Evolutionary conservation across 2,113 vertebrate species (phyloP).

Genomic region (Azemiops feae): DNA sequence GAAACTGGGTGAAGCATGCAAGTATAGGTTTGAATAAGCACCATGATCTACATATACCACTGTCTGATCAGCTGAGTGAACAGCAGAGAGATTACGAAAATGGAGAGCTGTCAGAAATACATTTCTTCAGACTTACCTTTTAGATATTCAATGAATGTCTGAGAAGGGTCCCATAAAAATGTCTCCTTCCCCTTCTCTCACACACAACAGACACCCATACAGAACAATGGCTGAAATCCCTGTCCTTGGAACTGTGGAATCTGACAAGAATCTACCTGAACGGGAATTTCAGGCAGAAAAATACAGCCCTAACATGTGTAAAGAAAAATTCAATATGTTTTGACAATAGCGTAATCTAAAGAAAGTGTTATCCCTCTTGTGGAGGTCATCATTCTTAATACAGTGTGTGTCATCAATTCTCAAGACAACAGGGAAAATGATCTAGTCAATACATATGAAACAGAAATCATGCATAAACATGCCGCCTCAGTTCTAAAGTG

Average conservation of each 20-base stretch:
- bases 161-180: conserved; percentile 38
- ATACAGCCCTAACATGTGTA: conserved; percentile 85
- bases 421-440: conserved; percentile 98
- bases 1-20: background rate
- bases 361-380: conserved; percentile 89
- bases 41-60: too few relatives aligned
- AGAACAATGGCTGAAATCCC: conserved; percentile 58
- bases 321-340: conserved; percentile 92
- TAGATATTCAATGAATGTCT: background rate
- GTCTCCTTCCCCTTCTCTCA: conserved; percentile 35
- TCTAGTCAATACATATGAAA: conserved; percentile 99
- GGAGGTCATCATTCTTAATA: conserved; percentile 99
- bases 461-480: conserved; percentile 99
- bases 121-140: background rate
- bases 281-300: conserved; percentile 83
- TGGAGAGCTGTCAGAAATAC: background rate
- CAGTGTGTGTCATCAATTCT: conserved; percentile 99
- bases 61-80: background rate
- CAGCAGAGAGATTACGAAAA: background rate
- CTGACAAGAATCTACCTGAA: conserved; percentile 76
- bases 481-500: conserved; percentile 79
- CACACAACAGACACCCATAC: background rate
- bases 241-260: conserved; percentile 72
- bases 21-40: background rate
- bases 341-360: conserved; percentile 95